A percentile compares a stretch with the other conserved stretches of the same genome.
phyloP scores from a whole-genome alignment of 1,140 invertebrate species.

The Bemisia tabaci region DNA sequence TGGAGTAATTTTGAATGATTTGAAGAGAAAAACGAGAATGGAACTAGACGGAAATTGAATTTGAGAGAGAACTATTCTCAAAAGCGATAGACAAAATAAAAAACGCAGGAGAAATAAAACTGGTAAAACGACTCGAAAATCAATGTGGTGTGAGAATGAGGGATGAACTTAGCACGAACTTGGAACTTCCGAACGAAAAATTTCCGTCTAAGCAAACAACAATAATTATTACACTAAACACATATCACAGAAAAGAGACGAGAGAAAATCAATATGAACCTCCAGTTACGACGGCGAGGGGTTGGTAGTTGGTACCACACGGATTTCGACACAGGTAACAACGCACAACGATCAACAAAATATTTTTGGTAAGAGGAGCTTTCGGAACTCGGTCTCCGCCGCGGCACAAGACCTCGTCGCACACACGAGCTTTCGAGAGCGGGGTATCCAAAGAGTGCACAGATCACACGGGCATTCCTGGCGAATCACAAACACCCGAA shows the following conservation, averaged over 20 bases:
- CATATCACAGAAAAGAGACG: neutral
- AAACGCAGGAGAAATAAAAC: neutral
- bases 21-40: neutral
- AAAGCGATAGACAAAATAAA: neutral
- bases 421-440: neutral
- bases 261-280: neutral
- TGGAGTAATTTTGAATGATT: constrained; percentile 6
- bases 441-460: neutral
- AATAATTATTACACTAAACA: neutral
- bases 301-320: neutral
- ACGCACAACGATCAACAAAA: neutral
- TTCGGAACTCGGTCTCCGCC: neutral
- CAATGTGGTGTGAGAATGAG: too few species aligned
- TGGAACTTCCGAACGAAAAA: neutral
- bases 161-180: neutral
- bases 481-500: neutral
- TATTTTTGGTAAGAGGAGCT: neutral
- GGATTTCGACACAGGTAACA: neutral
- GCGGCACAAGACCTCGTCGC: neutral
- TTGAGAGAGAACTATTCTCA: neutral
- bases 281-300: neutral
- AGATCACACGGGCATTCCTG: too few species aligned
- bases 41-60: neutral
- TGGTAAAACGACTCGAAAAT: constrained; percentile 5
- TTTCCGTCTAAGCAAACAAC: neutral